Evolutionary conservation across 2,797 vertebrate genomes (phyloP).

Genomic region (Varecia variegata): DNA sequence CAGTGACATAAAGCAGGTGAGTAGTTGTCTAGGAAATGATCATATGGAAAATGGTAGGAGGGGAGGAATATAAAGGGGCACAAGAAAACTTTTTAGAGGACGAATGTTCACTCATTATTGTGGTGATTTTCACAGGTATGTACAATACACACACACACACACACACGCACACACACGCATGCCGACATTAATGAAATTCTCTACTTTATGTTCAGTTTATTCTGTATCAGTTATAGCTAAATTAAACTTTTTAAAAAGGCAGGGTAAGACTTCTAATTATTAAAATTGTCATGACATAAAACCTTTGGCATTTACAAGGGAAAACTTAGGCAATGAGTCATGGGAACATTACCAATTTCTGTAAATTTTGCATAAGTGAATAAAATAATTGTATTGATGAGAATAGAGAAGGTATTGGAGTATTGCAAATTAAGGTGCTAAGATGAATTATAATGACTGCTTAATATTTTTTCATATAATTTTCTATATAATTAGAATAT

Average conservation of each 20-base stretch:
- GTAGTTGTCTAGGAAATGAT: not conserved
- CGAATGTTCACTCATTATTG: not conserved
- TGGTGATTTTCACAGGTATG: not conserved
- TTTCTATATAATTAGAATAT: conserved; percentile 31
- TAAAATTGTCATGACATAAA: conserved; percentile 30
- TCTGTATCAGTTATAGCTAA: not conserved
- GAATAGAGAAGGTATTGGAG: not conserved
- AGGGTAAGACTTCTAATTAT: not conserved
- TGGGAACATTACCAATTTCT: not conserved
- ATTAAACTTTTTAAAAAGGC: not conserved
- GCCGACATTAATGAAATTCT: not conserved
- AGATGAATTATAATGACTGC: not conserved
- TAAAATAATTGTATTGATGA: not conserved
- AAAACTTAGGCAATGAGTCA: not conserved
- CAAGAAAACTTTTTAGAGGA: not conserved
- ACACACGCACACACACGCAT: not conserved
- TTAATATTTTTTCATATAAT: not conserved
- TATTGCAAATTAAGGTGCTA: not conserved
- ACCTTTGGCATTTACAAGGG: not conserved
- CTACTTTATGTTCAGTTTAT: not conserved
- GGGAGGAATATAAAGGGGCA: not conserved
- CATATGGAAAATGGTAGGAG: not conserved
- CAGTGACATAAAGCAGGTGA: not conserved
- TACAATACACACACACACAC: not conserved
- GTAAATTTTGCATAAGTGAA: not conserved